Evolutionary conservation across 1,140 invertebrate species (phyloP), one percentile per base, ranked within the genome.

Genomic region (Rhysida immarginata): DNA sequence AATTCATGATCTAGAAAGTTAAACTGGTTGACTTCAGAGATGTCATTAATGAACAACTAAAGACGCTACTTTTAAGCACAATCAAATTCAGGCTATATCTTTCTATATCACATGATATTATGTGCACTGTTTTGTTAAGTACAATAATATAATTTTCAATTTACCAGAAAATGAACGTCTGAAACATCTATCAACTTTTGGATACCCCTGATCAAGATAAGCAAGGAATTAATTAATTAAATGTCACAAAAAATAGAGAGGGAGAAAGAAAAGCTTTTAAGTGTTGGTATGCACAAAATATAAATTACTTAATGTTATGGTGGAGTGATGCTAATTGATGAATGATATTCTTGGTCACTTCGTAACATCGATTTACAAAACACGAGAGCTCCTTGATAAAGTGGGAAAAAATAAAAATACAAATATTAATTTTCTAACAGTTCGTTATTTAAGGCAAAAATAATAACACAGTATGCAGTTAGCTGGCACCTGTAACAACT

Each of bases 271-370:
- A 16, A 35, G 16, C 16, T 35, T 16, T 53, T 45, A 18, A 48
- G 2, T 13, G 8, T 50, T 25, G 21, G 16, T 24, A 20, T 3
- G 25, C 20, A 54, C 13, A 21, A 54, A 11, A 3, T 8, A 20
- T 26, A 35, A 52, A 16, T 25, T 63, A 63, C 61, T 63, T 64
- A 46, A 43, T 16, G 25, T 41, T 54, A 21, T 66, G 69, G 61
- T 80, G 76, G 21, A 82, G 68, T 23, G 74, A 73, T 66, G 79
- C 76, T 48, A 86, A 67, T 71, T 88, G 84, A 44, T 75, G 74
- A 46, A 85, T 71, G 2, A 83, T 67, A 66, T 82, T 79, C 35
- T 69, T 72, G 2, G 79, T 70, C 13, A 84, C 81, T 62, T 82
- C 75, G 67, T 81, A 75, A 61, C 78, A 80, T 53, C 82, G 73